Evolutionary conservation across 2,888 invertebrate species (phyloP), one percentile per base, ranked within the genome.

Genomic region (Leucophora obtusa): DNA sequence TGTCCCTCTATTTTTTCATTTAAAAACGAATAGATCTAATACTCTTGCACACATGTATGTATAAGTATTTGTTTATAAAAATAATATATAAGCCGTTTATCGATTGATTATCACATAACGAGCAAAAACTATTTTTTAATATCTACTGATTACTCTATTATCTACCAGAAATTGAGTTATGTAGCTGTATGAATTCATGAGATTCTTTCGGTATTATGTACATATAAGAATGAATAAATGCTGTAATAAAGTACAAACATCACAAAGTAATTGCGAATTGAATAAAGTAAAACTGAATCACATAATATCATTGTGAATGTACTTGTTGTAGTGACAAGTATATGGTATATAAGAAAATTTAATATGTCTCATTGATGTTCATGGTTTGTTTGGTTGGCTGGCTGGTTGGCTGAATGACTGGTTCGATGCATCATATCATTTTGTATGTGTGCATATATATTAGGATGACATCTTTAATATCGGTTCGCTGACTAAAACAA

Each of bases 91-190:
- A 81, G 65, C 69, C 73, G 77, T 81, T 81, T 77, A 81, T 81
- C 69, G 81, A 81, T 81, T 81, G 76, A 76, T 76, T 76, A 76
- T 76, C 69, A 69, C 73, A 70, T 77, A 81, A 77, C 72, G 70
- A 77, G 76, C 63, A 63, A 66, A 65, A 60, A 53, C 18, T 50
- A 58, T 15, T 35, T 73, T 43, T 73, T 65, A 73, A 59, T 65
- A 69, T 76, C 73, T 18, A 43, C 70, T 81, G 69, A 81, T 76
- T 81, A 76, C 73, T 70, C 59, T 70, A 70, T 81, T 81, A 77
- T 70, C 38, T 66, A 17, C n/a, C 35, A 51, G 24, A 58, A 60
- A 69, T 73, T 59, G 62, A 50, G 66, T 43, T 62, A 15, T 33
- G 8, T 17, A 51, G 11, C 8, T 66, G 9, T 24, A 43, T 50